Conservation (phyloP, 2,888 invertebrate genomes). For the Ferrisia virgata region DNA sequence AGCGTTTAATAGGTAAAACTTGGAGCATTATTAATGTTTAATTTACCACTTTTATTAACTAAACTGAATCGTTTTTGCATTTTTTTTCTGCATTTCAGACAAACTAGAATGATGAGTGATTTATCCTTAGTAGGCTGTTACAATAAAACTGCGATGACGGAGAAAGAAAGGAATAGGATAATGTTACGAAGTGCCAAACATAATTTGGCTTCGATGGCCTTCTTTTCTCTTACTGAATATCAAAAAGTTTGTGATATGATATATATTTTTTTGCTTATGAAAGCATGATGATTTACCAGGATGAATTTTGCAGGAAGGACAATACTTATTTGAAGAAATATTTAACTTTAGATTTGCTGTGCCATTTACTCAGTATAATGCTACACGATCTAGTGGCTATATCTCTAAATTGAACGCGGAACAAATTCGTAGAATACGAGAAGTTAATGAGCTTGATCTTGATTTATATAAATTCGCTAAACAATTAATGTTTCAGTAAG, state of each 20-base stretch:
- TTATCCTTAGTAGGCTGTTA: conserved; percentile 93
- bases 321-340: conserved; percentile 91
- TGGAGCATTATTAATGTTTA: not conserved
- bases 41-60: not conserved
- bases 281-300: too few species aligned
- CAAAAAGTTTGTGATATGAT: conserved; percentile 67
- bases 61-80: not conserved
- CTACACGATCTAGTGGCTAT: conserved; percentile 80
- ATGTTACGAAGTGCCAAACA: conserved; percentile 93
- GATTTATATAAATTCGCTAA: conserved; percentile 92
- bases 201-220: conserved; percentile 92
- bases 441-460: conserved; percentile 83
- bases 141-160: conserved; percentile 72
- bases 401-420: conserved; percentile 71
- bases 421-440: conserved; percentile 71
- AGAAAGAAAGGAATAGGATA: conserved; percentile 71
- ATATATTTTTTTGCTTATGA: not conserved
- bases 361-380: conserved; percentile 88
- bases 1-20: conserved; percentile 70
- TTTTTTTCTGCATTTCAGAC: conserved; percentile 57
- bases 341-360: conserved; percentile 86
- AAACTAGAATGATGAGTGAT: conserved; percentile 97
- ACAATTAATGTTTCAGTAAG: conserved; percentile 73
- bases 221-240: conserved; percentile 93
- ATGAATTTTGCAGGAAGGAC: conserved; percentile 64